phyloP scores from a whole-genome alignment of 2,113 vertebrate species.

The Motacilla tschutschensis region DNA sequence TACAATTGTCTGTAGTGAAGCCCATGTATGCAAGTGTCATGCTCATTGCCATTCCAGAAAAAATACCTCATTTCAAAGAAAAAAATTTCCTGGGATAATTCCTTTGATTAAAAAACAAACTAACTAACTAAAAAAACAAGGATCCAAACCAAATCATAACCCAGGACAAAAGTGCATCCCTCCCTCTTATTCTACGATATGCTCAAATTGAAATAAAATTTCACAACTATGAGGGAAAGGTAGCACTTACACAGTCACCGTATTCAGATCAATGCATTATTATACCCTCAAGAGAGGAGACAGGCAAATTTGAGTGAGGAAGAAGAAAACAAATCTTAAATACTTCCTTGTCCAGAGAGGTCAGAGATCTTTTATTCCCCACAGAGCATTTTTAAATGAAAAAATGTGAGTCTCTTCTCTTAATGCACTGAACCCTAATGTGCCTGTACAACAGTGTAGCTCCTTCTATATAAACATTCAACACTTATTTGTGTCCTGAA shows the following conservation, averaged over 20 bases:
- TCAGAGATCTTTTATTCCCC: not conserved
- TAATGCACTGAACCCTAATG: not conserved
- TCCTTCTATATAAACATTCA: not conserved
- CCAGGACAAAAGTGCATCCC: not conserved
- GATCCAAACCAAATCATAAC: not conserved
- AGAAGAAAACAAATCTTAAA: constrained; percentile 11
- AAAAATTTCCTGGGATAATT: not conserved
- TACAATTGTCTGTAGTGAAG: not conserved
- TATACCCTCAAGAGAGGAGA: not conserved
- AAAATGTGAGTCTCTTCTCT: not conserved
- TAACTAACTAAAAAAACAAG: not conserved
- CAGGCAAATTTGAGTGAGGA: not conserved
- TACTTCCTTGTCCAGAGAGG: not conserved
- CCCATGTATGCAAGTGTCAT: not conserved
- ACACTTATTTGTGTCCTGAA: constrained; percentile 15
- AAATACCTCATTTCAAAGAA: constrained; percentile 25
- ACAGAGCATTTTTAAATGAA: not conserved
- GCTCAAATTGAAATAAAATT: constrained; percentile 44
- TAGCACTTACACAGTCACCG: not conserved
- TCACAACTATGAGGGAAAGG: not conserved
- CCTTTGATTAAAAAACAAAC: constrained; percentile 11
- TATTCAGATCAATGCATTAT: not conserved
- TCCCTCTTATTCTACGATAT: not conserved
- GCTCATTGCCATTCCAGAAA: not conserved
- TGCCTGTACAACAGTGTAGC: not conserved